A percentile compares a stretch with the other conserved stretches of the same genome.
phyloP scores from a whole-genome alignment of 2,113 vertebrate genomes.

The Etheostoma cragini region DNA sequence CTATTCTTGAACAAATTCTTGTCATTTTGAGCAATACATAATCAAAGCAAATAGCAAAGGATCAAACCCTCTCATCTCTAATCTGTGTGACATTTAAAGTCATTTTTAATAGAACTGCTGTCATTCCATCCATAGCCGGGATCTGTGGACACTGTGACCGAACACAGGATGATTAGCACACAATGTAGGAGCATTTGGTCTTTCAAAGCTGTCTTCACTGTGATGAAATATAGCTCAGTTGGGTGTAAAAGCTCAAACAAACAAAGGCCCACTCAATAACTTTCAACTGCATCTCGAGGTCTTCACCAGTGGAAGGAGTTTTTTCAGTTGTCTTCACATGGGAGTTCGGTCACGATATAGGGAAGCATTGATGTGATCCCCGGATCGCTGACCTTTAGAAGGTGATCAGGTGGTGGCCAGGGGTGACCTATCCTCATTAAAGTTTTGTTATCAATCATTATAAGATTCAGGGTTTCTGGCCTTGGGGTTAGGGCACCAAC shows the following conservation, averaged over 20 bases:
- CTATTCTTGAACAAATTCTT: neutral
- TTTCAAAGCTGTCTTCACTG: conserved; percentile 43
- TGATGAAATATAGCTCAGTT: conserved; percentile 33
- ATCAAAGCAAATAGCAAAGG: neutral
- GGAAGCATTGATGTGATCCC: neutral
- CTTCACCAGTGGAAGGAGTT: neutral
- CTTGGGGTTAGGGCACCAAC: neutral
- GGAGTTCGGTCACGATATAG: neutral
- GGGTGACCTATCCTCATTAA: neutral
- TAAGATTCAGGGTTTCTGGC: no score
- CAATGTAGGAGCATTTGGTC: conserved; percentile 39
- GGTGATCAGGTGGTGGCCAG: neutral
- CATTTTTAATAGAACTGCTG: conserved; percentile 23
- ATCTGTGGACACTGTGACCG: conserved; percentile 73
- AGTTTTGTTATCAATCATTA: neutral
- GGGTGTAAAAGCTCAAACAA: conserved; percentile 25
- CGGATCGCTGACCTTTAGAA: neutral
- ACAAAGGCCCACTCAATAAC: neutral
- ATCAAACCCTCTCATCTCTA: conserved; percentile 18
- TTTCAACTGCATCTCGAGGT: neutral
- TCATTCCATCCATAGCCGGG: conserved; percentile 44
- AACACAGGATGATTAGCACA: conserved; percentile 59
- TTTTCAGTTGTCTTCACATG: neutral
- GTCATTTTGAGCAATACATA: neutral
- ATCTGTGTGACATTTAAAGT: conserved; percentile 47